Evolutionary conservation across 2,888 invertebrate species (phyloP), one percentile per base, ranked within the genome.

Genomic region (Sinhomidia bicolor): DNA sequence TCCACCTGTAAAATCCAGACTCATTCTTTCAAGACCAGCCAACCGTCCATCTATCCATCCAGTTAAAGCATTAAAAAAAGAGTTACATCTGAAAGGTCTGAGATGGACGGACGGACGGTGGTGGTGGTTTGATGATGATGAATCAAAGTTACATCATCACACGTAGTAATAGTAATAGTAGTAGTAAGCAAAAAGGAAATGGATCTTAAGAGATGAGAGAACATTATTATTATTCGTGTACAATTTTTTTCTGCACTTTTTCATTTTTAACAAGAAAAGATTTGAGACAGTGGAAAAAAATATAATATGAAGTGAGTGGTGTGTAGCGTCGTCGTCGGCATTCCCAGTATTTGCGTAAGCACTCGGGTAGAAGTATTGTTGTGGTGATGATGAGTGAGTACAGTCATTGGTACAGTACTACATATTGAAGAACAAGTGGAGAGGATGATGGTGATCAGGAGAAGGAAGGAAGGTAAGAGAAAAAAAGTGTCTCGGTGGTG

Each of bases 401-500:
- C 26, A 14, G 23, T 62, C n/a, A 36, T n/a, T 7, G 65, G n/a
- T 68, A 36, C 9, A 2, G 44, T 41, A 41, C 17, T 4, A 29
- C 14, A 3, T 17, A 23, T 54, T 54, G 6, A 29, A 29, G 68
- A 20, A 9, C 10, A 14, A 2, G 17, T n/a, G 62, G 57, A 81
- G 89, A 62, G 17, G 79, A 54, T 23, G 86, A 60, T 81, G 74
- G 32, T 62, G 74, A 62, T 81, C 74, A 62, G 81, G 54, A 57
- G 76, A 74, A 87, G 54, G 74, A 57, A 86, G 60, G 60, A 76
- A 76, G 82, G 51, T 68, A 76, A 89, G 91, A 47, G 76, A 85
- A 91, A 92, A 91, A 92, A 90, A 90, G 89, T 91, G 90, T 92
- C 91, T 91, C 90, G 91, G 82, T 91, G 91, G 92, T 91, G 91